Conservation (phyloP, 2,888 invertebrate species). For the Sarcophaga rosellei region DNA sequence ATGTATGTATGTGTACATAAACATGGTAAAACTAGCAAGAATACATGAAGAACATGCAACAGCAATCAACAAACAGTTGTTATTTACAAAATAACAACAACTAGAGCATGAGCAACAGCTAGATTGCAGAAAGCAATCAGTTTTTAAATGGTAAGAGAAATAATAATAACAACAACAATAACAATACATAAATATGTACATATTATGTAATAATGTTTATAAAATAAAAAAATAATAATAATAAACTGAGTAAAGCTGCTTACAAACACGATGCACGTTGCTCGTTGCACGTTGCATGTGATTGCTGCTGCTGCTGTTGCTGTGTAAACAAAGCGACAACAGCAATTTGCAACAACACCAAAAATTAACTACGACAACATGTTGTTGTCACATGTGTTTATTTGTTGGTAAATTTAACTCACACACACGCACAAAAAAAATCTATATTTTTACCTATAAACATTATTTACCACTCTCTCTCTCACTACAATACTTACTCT, state of each 20-base stretch:
- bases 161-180: constrained; percentile 3
- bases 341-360: constrained; percentile 22
- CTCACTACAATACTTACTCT: not conserved
- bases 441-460: not conserved
- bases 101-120: constrained; percentile 1
- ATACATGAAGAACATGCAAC: constrained; percentile 68
- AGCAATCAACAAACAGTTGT: constrained; percentile 68
- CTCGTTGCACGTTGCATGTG: not conserved
- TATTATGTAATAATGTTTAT: not conserved
- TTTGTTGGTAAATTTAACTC: not conserved
- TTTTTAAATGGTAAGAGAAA: constrained; percentile 6
- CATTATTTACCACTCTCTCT: not conserved
- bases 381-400: constrained; percentile 64
- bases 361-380: constrained; percentile 59
- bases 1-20: constrained; percentile 38
- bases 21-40: constrained; percentile 64
- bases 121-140: not conserved
- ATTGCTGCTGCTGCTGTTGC: not conserved
- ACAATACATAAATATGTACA: not conserved
- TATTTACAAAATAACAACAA: constrained; percentile 59
- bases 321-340: not conserved
- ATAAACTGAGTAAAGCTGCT: not conserved
- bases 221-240: not conserved
- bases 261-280: not conserved
- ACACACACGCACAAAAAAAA: not conserved